phyloP scores from a whole-genome alignment of 2,113 vertebrate genomes.

The Chaenocephalus aceratus region DNA sequence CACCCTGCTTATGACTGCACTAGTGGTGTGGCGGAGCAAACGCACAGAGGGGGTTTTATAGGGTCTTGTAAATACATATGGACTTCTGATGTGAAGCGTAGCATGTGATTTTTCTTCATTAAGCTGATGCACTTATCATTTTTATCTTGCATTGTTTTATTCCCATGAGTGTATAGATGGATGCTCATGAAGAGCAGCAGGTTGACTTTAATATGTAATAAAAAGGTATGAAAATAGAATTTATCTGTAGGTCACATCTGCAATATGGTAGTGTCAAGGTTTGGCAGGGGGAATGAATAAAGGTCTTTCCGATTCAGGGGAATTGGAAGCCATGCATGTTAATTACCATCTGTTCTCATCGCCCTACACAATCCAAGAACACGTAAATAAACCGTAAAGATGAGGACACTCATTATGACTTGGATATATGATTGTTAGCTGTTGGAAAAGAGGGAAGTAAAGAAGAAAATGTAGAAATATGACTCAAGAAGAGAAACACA shows the following conservation, averaged over 20 bases:
- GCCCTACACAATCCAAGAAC: slow-evolving; percentile 48
- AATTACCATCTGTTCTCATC: slow-evolving; percentile 49
- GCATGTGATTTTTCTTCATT: not conserved
- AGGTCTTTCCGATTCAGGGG: slow-evolving; percentile 30
- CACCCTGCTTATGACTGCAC: slow-evolving; percentile 88
- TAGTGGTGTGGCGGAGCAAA: slow-evolving; percentile 93
- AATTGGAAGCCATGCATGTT: slow-evolving; percentile 38
- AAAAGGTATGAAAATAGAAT: slow-evolving; percentile 21
- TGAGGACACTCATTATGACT: not conserved
- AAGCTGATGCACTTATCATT: not conserved
- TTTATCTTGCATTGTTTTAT: not conserved
- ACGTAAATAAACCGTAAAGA: slow-evolving; percentile 35
- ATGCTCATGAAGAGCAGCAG: not conserved
- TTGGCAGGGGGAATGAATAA: slow-evolving; percentile 14
- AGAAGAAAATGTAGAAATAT: not conserved
- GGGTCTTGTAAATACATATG: not conserved
- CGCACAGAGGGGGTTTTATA: slow-evolving; percentile 86
- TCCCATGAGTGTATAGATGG: not conserved
- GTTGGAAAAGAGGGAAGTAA: not conserved
- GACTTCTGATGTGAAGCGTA: slow-evolving; percentile 11
- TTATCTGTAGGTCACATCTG: not conserved
- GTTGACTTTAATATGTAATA: slow-evolving; percentile 11
- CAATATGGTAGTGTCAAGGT: slow-evolving; percentile 9
- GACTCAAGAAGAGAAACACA: not conserved
- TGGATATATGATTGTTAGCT: slow-evolving; percentile 1